Percentiles rank a stretch among this genome's conserved stretches.
These are phyloP conservation scores for Latrodectus hesperus DNA, from an alignment of 2,888 invertebrate genomes.

Conservation along the genomic window DNA sequence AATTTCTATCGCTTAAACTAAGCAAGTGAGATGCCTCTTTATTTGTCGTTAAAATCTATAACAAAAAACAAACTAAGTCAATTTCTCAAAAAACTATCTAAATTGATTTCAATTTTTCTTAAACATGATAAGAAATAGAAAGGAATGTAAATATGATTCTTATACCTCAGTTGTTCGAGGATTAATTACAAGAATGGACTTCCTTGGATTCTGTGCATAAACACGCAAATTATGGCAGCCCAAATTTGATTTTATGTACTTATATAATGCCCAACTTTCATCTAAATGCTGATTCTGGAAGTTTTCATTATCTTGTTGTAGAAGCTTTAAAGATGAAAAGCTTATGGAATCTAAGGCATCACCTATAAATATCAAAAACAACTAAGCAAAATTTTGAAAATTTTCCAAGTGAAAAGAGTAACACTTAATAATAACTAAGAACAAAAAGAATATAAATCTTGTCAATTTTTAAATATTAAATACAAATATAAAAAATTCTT, in stretches of 20 bases:
- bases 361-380: constrained; percentile 70
- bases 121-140: too few species aligned
- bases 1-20: constrained; percentile 75
- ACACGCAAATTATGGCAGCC: constrained; percentile 70
- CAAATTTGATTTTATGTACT: constrained; percentile 75
- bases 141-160: too few species aligned
- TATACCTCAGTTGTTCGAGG: constrained; percentile 80
- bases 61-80: constrained; percentile 55
- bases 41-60: constrained; percentile 82
- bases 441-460: too few species aligned
- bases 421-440: too few species aligned
- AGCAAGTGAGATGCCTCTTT: constrained; percentile 79
- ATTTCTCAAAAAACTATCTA: background rate
- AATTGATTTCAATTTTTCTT: background rate
- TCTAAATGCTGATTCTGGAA: constrained; percentile 71
- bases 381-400: too few species aligned
- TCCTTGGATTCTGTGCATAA: constrained; percentile 79
- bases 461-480: too few species aligned
- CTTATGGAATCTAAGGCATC: constrained; percentile 75
- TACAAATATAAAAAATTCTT: too few species aligned
- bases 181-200: constrained; percentile 82
- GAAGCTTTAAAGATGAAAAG: constrained; percentile 72
- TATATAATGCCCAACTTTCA: constrained; percentile 77
- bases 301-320: constrained; percentile 20
- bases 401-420: too few species aligned